Conservation (phyloP, 2,113 vertebrate species). For the Apteryx mantelli region DNA sequence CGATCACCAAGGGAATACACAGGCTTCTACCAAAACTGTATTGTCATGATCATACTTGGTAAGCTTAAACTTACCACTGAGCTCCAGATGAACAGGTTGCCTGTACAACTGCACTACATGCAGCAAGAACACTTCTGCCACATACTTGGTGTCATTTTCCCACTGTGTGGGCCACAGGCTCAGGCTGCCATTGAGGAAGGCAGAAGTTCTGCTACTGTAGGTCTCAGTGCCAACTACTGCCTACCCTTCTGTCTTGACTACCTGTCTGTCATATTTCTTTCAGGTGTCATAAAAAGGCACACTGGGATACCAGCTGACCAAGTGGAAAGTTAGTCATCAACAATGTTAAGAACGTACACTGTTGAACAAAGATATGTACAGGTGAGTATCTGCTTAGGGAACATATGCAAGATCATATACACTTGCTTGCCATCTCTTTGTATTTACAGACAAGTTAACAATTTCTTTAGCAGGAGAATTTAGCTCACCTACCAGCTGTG, state of each 20-base stretch:
- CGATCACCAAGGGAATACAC: background rate
- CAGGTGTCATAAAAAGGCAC: no score
- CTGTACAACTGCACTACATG: background rate
- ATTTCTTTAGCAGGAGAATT: background rate
- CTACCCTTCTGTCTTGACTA: no score
- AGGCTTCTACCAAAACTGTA: background rate
- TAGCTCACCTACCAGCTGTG: background rate
- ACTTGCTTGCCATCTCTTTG: background rate
- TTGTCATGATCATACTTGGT: background rate
- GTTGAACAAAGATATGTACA: background rate
- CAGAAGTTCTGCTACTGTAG: background rate
- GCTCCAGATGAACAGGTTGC: background rate
- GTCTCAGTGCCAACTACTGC: no score
- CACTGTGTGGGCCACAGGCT: background rate
- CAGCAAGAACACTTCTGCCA: background rate
- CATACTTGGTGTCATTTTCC: background rate
- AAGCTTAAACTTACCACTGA: background rate
- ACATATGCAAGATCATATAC: background rate
- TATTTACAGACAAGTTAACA: background rate
- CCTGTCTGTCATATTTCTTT: no score
- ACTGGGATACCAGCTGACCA: no score
- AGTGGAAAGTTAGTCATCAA: background rate
- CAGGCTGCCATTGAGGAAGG: background rate
- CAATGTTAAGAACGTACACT: background rate
- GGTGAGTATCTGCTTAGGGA: background rate